Evolutionary conservation across 1,140 invertebrate species (phyloP).

Genomic region (Conus ventricosus): DNA sequence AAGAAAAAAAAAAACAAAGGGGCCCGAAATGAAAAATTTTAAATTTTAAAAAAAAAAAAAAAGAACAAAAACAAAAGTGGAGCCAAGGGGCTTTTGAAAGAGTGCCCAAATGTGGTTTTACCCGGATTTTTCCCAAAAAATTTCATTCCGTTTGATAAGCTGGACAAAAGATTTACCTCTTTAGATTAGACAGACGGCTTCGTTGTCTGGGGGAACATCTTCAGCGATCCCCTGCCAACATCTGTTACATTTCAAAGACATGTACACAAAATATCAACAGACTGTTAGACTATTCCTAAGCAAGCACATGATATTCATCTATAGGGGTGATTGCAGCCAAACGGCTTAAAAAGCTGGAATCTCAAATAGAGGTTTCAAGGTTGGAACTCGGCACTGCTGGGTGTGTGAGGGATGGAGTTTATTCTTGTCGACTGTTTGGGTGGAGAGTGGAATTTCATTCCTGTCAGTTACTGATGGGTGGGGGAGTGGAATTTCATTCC

Average conservation of each 20-base stretch:
- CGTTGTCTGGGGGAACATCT: slow-evolving; percentile 36
- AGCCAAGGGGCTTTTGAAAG: not conserved
- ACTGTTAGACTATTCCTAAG: no score
- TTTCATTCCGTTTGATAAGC: not conserved
- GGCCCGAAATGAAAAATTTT: not conserved
- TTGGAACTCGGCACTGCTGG: no score
- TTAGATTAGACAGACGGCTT: slow-evolving; percentile 23
- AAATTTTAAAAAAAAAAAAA: not conserved
- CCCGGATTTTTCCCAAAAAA: not conserved
- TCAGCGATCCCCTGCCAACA: not conserved
- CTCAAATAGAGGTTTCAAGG: no score
- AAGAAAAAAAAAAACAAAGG: not conserved
- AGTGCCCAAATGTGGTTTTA: not conserved
- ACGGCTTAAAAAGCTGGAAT: no score
- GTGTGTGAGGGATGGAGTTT: no score
- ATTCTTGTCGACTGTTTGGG: no score
- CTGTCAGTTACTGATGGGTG: no score
- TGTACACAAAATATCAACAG: no score
- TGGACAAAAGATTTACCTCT: slow-evolving; percentile 25
- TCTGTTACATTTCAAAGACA: not conserved
- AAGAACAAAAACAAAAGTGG: not conserved
- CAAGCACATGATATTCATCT: no score
- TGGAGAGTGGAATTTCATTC: no score
- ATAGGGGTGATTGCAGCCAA: no score
- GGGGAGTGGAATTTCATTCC: no score